These are phyloP conservation scores for Semaprochilodus insignis DNA, from an alignment of 2,797 vertebrate species.

Conservation along the genomic window DNA sequence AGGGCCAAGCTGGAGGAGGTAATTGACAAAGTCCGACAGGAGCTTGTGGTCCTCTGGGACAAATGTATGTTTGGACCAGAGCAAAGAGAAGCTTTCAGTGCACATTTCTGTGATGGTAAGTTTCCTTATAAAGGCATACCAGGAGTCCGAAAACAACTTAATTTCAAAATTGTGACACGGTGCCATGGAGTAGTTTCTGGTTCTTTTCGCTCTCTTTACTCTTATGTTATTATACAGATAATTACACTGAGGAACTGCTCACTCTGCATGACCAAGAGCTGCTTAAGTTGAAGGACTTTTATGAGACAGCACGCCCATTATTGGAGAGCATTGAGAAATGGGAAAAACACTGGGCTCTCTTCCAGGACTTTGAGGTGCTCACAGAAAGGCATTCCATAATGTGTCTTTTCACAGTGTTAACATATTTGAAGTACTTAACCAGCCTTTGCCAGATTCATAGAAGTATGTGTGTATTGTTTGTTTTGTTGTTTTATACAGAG, in stretches of 20 bases:
- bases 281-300: slow-evolving; percentile 58
- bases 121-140: neutral
- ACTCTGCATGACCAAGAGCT: slow-evolving; percentile 70
- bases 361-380: slow-evolving; percentile 73
- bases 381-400: neutral
- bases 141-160: neutral
- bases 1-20: slow-evolving; percentile 68
- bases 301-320: slow-evolving; percentile 62
- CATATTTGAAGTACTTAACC: neutral
- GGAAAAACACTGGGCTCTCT: slow-evolving; percentile 67
- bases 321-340: slow-evolving; percentile 71
- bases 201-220: neutral
- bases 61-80: slow-evolving; percentile 69
- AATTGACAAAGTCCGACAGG: slow-evolving; percentile 66
- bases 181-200: accelerated
- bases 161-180: neutral
- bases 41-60: slow-evolving; percentile 71
- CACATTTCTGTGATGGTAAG: slow-evolving; percentile 68
- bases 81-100: slow-evolving; percentile 65
- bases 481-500: slow-evolving; percentile 60
- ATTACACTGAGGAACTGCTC: slow-evolving; percentile 72
- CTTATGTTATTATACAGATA: slow-evolving; percentile 49
- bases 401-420: neutral
- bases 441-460: neutral
- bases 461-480: neutral